Evolutionary conservation across 2,888 invertebrate species (phyloP).

Genomic region (Nemotelus pantherinus): DNA sequence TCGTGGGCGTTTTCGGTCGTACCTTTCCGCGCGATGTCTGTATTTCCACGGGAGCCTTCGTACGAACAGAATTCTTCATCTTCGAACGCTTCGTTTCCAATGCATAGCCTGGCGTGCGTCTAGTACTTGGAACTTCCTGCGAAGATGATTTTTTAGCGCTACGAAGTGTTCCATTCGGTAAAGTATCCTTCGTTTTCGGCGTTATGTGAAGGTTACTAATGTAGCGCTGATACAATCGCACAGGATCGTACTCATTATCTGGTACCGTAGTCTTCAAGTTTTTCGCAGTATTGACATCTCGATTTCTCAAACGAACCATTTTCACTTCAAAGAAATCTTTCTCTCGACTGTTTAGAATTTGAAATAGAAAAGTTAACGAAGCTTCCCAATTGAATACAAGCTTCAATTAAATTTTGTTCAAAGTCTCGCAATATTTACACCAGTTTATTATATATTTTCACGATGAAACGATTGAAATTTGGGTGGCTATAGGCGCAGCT

Average conservation of each 20-base stretch:
- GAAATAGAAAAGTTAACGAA: too few relatives aligned
- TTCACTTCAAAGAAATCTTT: not conserved
- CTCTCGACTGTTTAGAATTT: too few relatives aligned
- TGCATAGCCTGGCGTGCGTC: not conserved
- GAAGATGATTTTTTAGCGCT: not conserved
- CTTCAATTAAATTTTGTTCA: too few relatives aligned
- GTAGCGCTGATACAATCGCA: conserved; percentile 27
- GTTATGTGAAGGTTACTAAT: conserved; percentile 15
- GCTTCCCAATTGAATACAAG: too few relatives aligned
- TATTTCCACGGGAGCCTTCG: conserved; percentile 20
- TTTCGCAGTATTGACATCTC: not conserved
- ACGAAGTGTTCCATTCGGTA: not conserved
- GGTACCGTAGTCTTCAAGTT: not conserved
- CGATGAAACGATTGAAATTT: too few relatives aligned
- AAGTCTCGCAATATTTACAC: too few relatives aligned
- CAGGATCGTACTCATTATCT: conserved; percentile 8
- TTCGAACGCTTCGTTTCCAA: conserved; percentile 27
- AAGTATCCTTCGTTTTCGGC: conserved; percentile 9
- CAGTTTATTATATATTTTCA: too few relatives aligned
- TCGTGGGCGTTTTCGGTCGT: conserved; percentile 19
- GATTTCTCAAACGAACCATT: conserved; percentile 33
- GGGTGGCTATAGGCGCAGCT: not conserved
- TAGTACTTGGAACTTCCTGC: not conserved
- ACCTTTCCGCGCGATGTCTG: not conserved
- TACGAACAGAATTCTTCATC: not conserved